phyloP scores from a whole-genome alignment of 2,797 vertebrate species.

The Clamator glandarius region DNA sequence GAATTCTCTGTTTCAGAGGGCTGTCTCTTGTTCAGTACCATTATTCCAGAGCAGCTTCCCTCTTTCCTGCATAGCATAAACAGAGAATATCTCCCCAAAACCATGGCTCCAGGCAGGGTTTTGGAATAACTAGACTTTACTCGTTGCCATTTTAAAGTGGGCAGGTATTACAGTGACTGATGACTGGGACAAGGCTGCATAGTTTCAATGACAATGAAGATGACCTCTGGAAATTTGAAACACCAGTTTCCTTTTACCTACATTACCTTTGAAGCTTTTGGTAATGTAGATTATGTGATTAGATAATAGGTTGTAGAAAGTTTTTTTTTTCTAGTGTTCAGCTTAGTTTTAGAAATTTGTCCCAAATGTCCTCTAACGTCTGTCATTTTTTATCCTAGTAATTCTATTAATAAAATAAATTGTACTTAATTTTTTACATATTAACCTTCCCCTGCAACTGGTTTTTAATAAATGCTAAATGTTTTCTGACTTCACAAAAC shows the following conservation, averaged over 20 bases:
- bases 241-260: background rate
- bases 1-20: background rate
- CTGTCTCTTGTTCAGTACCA: background rate
- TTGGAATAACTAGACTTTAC: background rate
- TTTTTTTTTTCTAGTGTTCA: background rate
- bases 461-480: constrained; percentile 65
- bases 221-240: background rate
- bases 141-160: background rate
- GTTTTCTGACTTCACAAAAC: constrained; percentile 43
- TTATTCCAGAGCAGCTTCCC: background rate
- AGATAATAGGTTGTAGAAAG: constrained; percentile 3
- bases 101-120: background rate
- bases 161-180: background rate
- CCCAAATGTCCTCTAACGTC: constrained; percentile 43
- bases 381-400: constrained; percentile 51
- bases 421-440: constrained; percentile 27
- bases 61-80: background rate
- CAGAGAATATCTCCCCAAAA: background rate
- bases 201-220: background rate
- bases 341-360: constrained; percentile 30
- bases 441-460: constrained; percentile 41
- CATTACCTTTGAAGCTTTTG: background rate
- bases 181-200: background rate
- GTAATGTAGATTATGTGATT: background rate
- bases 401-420: constrained; percentile 59